phyloP scores from a whole-genome alignment of 2,113 vertebrate genomes.

The Chlorocebus sabaeus region DNA sequence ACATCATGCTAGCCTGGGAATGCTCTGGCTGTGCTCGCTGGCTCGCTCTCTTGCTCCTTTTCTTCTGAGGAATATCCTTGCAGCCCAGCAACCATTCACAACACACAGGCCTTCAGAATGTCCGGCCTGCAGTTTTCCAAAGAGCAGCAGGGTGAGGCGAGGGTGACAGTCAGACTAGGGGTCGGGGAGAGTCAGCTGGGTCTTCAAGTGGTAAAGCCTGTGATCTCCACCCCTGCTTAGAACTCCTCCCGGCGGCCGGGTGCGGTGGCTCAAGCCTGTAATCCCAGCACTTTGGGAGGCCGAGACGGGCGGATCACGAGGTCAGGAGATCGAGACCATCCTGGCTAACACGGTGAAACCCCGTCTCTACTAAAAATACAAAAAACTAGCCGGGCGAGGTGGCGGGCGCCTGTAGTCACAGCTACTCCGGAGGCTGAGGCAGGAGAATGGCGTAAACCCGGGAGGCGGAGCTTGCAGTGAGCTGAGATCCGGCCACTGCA shows the following conservation, averaged over 20 bases:
- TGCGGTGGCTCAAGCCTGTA: no score
- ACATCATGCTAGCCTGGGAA: slow-evolving; percentile 69
- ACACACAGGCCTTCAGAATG: background rate
- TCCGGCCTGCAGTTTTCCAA: background rate
- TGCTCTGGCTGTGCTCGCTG: background rate
- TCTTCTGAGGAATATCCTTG: background rate
- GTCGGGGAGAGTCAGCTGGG: background rate
- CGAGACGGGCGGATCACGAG: no score
- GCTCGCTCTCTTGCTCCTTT: rapidly evolving
- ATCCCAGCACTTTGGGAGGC: no score
- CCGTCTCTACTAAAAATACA: no score
- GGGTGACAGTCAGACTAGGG: background rate
- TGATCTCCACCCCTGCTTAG: background rate
- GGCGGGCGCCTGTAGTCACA: no score
- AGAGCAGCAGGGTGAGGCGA: background rate
- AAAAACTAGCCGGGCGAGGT: no score
- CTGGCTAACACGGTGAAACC: no score
- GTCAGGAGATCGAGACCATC: no score
- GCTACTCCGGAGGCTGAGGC: no score
- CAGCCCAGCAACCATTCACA: background rate
- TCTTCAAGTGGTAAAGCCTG: rapidly evolving
- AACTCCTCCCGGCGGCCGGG: background rate
- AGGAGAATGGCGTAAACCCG: no score
- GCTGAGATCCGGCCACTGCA: no score
- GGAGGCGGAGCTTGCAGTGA: no score